phyloP scores from a whole-genome alignment of 2,888 invertebrate species.

The Listrodromus nycthemerus region DNA sequence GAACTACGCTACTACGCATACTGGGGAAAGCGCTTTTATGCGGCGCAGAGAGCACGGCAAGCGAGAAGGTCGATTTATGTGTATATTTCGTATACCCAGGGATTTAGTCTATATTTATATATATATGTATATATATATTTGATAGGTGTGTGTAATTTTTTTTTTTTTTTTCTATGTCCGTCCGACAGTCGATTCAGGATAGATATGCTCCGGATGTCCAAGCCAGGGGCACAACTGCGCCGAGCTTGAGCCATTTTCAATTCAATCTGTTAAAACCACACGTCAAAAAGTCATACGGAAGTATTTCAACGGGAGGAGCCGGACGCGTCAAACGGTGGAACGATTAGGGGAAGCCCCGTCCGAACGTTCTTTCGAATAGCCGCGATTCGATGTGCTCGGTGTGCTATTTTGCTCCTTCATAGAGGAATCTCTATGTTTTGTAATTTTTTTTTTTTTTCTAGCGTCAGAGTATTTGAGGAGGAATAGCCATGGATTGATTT shows the following conservation, averaged over 20 bases:
- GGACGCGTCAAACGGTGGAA: conserved; percentile 40
- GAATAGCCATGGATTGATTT: too few relatives aligned
- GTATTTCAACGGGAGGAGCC: conserved; percentile 78
- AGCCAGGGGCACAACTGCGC: conserved; percentile 73
- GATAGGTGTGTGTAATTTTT: conserved; percentile 61
- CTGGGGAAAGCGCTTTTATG: conserved; percentile 49
- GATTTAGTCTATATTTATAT: conserved; percentile 49
- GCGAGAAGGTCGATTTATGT: conserved; percentile 62
- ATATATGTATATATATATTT: conserved; percentile 47
- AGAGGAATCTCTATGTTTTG: too few relatives aligned
- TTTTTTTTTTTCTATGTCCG: conserved; percentile 58
- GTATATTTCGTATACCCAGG: conserved; percentile 58
- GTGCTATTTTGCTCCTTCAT: not conserved
- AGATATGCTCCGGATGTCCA: conserved; percentile 80
- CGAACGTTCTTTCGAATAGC: conserved; percentile 4
- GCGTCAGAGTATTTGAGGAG: too few relatives aligned
- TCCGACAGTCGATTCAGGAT: conserved; percentile 77
- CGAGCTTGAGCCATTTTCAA: conserved; percentile 79
- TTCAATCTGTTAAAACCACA: conserved; percentile 83
- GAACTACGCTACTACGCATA: conserved; percentile 54
- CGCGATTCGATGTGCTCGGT: not conserved
- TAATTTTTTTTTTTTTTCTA: too few relatives aligned
- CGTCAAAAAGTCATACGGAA: conserved; percentile 82
- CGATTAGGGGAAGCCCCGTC: conserved; percentile 3
- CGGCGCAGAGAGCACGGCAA: conserved; percentile 43